phyloP scores from a whole-genome alignment of 2,888 invertebrate genomes.

The Odontomyia ornata region DNA sequence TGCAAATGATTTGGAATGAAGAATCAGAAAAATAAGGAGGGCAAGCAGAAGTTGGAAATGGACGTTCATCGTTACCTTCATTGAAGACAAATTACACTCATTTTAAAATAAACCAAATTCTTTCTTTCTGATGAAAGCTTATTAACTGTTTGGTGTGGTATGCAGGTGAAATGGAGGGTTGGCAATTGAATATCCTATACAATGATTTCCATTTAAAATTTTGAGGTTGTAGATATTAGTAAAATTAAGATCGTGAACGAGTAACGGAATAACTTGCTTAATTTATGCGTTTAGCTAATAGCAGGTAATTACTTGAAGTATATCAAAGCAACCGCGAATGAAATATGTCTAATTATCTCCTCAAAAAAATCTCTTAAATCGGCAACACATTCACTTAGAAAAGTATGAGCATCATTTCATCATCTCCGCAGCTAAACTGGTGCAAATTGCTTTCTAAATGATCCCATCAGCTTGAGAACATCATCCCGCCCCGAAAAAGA shows the following conservation, averaged over 20 bases:
- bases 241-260: too few relatives aligned
- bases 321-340: too few relatives aligned
- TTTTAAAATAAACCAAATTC: slow-evolving; percentile 20
- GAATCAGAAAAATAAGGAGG: not conserved
- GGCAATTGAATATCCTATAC: too few relatives aligned
- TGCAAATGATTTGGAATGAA: not conserved
- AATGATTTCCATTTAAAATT: too few relatives aligned
- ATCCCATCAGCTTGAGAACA: not conserved
- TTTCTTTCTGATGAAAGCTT: not conserved
- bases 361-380: too few relatives aligned
- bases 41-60: not conserved
- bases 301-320: too few relatives aligned
- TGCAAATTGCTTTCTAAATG: slow-evolving; percentile 35
- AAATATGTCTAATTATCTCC: too few relatives aligned
- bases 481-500: not conserved
- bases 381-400: slow-evolving; percentile 2
- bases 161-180: too few relatives aligned
- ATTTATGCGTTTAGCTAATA: too few relatives aligned
- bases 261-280: too few relatives aligned
- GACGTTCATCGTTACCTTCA: not conserved
- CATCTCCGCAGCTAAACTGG: not conserved
- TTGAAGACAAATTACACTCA: slow-evolving; percentile 29
- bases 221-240: too few relatives aligned
- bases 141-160: not conserved
- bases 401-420: not conserved